Percentiles rank a stretch among this genome's conserved stretches.
Conservation (phyloP, 2,113 vertebrate genomes). For the Hemicordylus capensis region DNA sequence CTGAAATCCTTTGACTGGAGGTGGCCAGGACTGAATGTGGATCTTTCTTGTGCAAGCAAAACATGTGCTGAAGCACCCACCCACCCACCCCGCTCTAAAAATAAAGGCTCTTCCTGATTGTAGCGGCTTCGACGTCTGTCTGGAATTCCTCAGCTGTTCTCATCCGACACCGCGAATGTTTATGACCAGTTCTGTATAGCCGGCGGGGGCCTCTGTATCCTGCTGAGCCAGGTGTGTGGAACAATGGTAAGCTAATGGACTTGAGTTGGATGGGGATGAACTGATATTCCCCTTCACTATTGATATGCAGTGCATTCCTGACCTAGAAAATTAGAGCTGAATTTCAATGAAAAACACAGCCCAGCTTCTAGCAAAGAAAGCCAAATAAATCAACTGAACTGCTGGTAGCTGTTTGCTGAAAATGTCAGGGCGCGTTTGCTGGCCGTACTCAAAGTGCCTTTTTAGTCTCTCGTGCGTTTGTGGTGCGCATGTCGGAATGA, state of each 20-base stretch:
- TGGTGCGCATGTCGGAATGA: neutral
- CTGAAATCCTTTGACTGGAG: neutral
- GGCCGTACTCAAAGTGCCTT: neutral
- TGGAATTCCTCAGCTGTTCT: conserved; percentile 50
- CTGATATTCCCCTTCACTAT: neutral
- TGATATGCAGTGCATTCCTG: conserved; percentile 32
- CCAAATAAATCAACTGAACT: conserved; percentile 30
- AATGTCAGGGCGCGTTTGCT: neutral
- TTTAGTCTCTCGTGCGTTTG: neutral
- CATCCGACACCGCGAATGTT: conserved; percentile 52
- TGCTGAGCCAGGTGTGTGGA: conserved; percentile 40
- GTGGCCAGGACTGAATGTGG: neutral
- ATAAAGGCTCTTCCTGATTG: conserved; percentile 35
- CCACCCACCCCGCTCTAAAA: neutral
- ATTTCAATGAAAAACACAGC: conserved; percentile 44
- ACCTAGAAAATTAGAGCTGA: conserved; percentile 51
- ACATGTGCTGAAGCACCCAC: neutral
- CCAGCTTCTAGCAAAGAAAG: conserved; percentile 23
- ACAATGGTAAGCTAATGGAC: conserved; percentile 43
- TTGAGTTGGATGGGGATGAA: neutral
- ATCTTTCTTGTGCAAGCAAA: neutral
- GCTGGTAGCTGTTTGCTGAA: conserved; percentile 38
- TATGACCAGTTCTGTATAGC: conserved; percentile 39
- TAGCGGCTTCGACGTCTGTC: conserved; percentile 55
- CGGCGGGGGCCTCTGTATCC: conserved; percentile 36